Base-by-base conservation (phyloP, 2,888 invertebrate genomes). In the Eurytoma adleriae region DNA sequence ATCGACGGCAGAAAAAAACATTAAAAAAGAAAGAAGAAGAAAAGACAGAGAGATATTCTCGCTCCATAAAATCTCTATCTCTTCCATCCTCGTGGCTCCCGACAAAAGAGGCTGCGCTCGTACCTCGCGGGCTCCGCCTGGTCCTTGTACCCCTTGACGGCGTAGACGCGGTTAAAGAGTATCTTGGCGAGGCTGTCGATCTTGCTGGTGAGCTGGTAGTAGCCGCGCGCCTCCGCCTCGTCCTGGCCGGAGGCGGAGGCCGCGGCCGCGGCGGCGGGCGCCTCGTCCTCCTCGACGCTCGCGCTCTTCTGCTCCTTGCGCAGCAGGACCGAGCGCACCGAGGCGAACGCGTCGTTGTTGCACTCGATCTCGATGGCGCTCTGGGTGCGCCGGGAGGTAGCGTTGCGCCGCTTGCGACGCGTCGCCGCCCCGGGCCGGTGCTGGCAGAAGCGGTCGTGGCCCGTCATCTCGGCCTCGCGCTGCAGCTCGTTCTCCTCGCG, bases 361-460 rank as follows among this genome's bases (percentile, higher is more conserved):
- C 81, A 77, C 75, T 91, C 90, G 56, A 90, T 84, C 64, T 90
- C 90, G 52, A 90, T 90, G 27, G 90, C 90, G 82, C 90, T 91
- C 67, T 89, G 90, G 3, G 90, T 89, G 27, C 90, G 85, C 13
- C 89, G 87, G 78, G 86, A 88, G 4, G 86, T 86, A 4, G 85
- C 83, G 24, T 81, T 85, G 84, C 92, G 89, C 86, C 91, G 89
- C 88, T 90, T 87, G 79, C 83, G 75, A 14, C 84, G 79, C 56
- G 80, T 67, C 14, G 56, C 92, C 91, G 86, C 91, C 18, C 91
- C 90, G 1, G 93, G 92, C 0, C 95, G 91, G 79, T 94, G 94
- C 87, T 95, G 95, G 86, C 95, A 96, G 89, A 96, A 96, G 85
- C 96, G 92, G 86, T 96, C 96, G 86, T 96, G 96, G 0, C 96